Base-by-base conservation (phyloP, 2,113 vertebrate genomes). In the Condylura cristata region DNA sequence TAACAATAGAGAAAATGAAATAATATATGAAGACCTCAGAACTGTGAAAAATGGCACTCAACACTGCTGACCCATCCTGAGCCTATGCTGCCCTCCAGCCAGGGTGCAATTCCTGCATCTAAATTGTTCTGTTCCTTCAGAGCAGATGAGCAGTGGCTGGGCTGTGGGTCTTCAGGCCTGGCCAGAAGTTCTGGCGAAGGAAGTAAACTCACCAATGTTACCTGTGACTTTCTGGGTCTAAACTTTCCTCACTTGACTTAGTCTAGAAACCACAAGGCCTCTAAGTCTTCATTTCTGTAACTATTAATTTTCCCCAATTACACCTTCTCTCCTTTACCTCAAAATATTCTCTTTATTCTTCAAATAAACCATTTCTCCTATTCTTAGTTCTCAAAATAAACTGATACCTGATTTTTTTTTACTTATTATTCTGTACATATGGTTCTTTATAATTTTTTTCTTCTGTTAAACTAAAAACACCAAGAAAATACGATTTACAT, bases 341-440 rank as follows among this genome's bases (percentile, higher is more conserved):
- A 71, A 66, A 94, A 89, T 20, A 92, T 39, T 37, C 53, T 86
- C 30, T 44, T 74, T 86, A 89, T 51, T 80, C n/a, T 87, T 56
- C 72, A 51, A 71, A 91, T 68, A 89, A 95, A 71, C 7, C 30
- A 66, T 39, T 68, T 86, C 61, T 91, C 46, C 48, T 58, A 61
- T 41, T 66, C 39, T 72, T 78, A 84, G 30, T 65, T 81, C 26
- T 16, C 30, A 90, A 68, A 86, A 90, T 70, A 78, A 90, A 37
- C 41, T n/a, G 37, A 70, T 58, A 85, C 17, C 30, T 82, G 66
- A 51, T 9, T 32, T 53, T 18, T 18, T 80, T 93, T 56, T 87
- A 75, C 34, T 53, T 75, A 75, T 28, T 89, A 76, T 70, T n/a
- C 88, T 81, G 56, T 1, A 68, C 9, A 70, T 17, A 58, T 14